Percentiles rank a stretch among this genome's conserved stretches.
Conservation (phyloP, 2,888 invertebrate species). For the Lasioglossum malachurum region DNA sequence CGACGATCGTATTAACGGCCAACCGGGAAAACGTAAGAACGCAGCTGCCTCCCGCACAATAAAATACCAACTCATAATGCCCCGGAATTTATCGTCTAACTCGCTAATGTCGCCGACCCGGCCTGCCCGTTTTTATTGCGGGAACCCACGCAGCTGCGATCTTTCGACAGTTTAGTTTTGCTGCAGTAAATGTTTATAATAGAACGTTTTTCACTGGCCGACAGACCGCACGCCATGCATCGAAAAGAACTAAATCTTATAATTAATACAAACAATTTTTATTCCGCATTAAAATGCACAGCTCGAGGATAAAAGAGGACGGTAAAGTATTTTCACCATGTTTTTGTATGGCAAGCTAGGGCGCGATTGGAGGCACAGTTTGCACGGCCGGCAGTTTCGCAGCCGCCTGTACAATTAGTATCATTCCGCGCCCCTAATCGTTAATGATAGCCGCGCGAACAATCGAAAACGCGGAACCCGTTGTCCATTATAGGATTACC, state of each 20-base stretch:
- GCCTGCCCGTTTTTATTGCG: neutral
- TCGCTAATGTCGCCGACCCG: neutral
- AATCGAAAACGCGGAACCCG: conserved; percentile 5
- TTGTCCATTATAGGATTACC: conserved; percentile 13
- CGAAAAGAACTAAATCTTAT: no score
- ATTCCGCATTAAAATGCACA: no score
- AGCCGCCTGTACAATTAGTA: neutral
- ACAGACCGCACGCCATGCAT: no score
- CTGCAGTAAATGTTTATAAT: neutral
- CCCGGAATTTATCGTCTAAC: neutral
- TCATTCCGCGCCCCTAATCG: neutral
- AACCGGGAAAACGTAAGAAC: neutral
- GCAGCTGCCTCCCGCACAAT: neutral
- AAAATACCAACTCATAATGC: neutral
- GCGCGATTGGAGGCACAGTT: neutral
- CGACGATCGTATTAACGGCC: conserved; percentile 4
- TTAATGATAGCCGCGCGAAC: conserved; percentile 16
- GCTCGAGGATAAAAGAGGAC: no score
- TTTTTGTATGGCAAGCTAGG: neutral
- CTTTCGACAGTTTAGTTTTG: neutral
- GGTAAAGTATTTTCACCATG: no score
- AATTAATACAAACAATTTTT: no score
- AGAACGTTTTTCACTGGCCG: neutral
- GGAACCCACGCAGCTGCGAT: neutral
- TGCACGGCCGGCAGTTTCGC: neutral